Conservation (phyloP, 2,113 vertebrate species). For the Etheostoma cragini region DNA sequence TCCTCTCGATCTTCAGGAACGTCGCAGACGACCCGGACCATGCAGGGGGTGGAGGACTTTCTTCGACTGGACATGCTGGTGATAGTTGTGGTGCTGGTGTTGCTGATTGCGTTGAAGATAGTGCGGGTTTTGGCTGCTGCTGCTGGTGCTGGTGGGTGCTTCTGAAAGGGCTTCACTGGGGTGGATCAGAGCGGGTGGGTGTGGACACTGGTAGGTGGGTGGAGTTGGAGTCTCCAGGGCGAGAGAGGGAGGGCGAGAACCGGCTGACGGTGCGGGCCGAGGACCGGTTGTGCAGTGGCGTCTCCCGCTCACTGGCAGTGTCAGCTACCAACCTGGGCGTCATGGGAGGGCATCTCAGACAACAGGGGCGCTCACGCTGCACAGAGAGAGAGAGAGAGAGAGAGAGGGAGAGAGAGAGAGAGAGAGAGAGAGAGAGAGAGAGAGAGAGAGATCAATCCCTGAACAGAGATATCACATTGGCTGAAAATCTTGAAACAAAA, state of each 20-base stretch:
- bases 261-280: slow-evolving; percentile 56
- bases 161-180: slow-evolving; percentile 51
- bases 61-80: slow-evolving; percentile 92
- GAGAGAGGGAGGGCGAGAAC: slow-evolving; percentile 59
- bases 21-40: slow-evolving; percentile 87
- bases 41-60: slow-evolving; percentile 93
- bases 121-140: slow-evolving; percentile 54
- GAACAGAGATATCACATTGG: too few species aligned
- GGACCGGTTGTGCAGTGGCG: slow-evolving; percentile 69
- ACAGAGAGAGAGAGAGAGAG: neutral
- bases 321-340: slow-evolving; percentile 79
- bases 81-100: slow-evolving; percentile 61
- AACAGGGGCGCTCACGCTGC: slow-evolving; percentile 62
- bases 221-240: slow-evolving; percentile 61
- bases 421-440: neutral
- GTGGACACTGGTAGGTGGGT: slow-evolving; percentile 43
- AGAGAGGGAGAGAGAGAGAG: too few species aligned
- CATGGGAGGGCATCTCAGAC: slow-evolving; percentile 82
- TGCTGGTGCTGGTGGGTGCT: slow-evolving; percentile 53
- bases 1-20: slow-evolving; percentile 79
- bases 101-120: slow-evolving; percentile 56
- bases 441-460: neutral
- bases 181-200: slow-evolving; percentile 41
- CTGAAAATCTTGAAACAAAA: too few species aligned
- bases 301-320: slow-evolving; percentile 77